Evolutionary conservation across 1,140 invertebrate species (phyloP).

Genomic region (Camponotus vicinus): DNA sequence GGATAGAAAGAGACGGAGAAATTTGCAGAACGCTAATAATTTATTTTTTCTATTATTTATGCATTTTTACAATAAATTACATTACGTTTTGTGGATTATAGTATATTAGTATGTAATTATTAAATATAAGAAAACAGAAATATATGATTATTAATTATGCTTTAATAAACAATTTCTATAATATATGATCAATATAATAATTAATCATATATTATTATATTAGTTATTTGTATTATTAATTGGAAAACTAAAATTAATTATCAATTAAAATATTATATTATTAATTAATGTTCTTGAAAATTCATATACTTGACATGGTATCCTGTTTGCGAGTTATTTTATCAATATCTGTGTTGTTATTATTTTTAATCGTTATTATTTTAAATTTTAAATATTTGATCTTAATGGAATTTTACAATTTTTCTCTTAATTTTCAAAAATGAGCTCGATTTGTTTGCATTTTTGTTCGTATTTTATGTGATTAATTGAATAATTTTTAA

Average conservation of each 20-base stretch:
- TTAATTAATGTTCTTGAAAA: too few species aligned
- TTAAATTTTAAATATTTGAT: background rate
- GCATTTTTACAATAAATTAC: background rate
- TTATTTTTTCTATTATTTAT: background rate
- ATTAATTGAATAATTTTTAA: constrained; percentile 3
- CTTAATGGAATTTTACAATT: background rate
- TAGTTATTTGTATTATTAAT: background rate
- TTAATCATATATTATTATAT: too few species aligned
- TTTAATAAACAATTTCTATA: too few species aligned
- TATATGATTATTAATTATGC: too few species aligned
- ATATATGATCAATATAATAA: too few species aligned
- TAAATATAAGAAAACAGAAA: too few species aligned
- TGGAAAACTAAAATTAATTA: too few species aligned
- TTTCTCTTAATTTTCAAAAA: background rate
- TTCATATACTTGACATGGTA: too few species aligned
- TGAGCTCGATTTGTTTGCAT: background rate
- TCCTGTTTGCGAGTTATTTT: too few species aligned
- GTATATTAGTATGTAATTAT: too few species aligned
- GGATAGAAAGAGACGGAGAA: constrained; percentile 38
- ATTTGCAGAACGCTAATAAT: constrained; percentile 21
- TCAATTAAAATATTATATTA: too few species aligned
- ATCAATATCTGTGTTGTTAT: background rate
- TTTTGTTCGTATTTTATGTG: too few species aligned
- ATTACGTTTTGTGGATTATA: background rate
- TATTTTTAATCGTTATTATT: background rate